These are phyloP conservation scores for Spongilla lacustris DNA, from an alignment of 37 sponge, comb jelly and placozoan species.

Conservation along the genomic window DNA sequence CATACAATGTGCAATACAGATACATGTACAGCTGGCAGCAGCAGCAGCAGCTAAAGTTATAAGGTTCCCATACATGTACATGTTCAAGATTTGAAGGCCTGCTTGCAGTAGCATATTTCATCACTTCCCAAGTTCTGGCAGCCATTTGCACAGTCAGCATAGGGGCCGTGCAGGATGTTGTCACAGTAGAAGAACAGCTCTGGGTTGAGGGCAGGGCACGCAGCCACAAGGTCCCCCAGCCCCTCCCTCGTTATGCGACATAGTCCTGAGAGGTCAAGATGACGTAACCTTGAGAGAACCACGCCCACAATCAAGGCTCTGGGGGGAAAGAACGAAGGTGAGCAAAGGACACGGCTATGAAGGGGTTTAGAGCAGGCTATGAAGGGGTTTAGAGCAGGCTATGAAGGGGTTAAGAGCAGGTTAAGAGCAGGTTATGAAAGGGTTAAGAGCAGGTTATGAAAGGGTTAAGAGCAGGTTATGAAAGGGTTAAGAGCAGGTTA, in stretches of 20 bases:
- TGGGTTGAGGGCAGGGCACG: slow-evolving; percentile 65
- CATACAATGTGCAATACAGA: too few relatives aligned
- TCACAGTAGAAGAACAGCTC: slow-evolving; percentile 90
- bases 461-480: too few relatives aligned
- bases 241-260: slow-evolving; percentile 48
- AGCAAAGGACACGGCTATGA: background rate
- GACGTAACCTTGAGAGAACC: slow-evolving; percentile 49
- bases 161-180: slow-evolving; percentile 83
- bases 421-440: background rate
- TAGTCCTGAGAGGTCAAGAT: slow-evolving; percentile 83
- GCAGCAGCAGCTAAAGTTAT: too few relatives aligned
- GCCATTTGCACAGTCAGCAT: slow-evolving; percentile 68
- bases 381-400: background rate
- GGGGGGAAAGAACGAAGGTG: background rate
- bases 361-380: background rate
- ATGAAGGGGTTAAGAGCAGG: background rate
- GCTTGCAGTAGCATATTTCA: slow-evolving; percentile 8
- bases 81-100: background rate
- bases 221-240: slow-evolving; percentile 40
- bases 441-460: background rate
- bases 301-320: slow-evolving; percentile 18
- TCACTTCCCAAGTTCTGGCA: slow-evolving; percentile 68
- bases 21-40: too few relatives aligned
- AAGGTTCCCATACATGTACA: too few relatives aligned
- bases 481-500: too few relatives aligned